A percentile compares a stretch with the other conserved stretches of the same genome.
Evolutionary conservation across 2,888 invertebrate genomes (phyloP).

Genomic region (Ceratothoa steindachneri): DNA sequence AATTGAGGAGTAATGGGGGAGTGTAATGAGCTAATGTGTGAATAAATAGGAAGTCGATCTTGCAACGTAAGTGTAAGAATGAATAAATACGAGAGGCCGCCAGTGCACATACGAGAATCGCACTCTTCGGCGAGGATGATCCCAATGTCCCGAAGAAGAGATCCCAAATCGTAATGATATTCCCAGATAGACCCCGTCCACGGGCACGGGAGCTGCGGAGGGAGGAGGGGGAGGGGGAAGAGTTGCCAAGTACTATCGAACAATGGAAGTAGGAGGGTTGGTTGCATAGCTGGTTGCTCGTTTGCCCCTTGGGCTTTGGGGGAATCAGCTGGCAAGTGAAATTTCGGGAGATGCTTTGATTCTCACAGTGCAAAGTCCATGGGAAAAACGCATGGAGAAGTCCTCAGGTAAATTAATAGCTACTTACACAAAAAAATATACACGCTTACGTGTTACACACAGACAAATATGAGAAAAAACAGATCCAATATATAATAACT

Average conservation of each 20-base stretch:
- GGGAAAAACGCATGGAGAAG: not conserved
- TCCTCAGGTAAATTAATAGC: not conserved
- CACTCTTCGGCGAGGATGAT: too few relatives aligned
- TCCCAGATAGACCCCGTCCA: not conserved
- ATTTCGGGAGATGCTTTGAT: not conserved
- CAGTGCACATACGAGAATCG: too few relatives aligned
- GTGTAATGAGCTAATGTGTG: too few relatives aligned
- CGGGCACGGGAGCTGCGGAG: not conserved
- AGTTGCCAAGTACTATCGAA: conserved; percentile 2
- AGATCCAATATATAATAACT: too few relatives aligned
- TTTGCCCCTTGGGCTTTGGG: not conserved
- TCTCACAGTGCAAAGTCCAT: not conserved
- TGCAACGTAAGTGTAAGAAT: too few relatives aligned
- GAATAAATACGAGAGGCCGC: too few relatives aligned
- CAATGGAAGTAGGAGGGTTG: too few relatives aligned
- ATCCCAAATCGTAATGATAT: not conserved
- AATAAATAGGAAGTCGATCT: too few relatives aligned
- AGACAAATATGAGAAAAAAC: not conserved
- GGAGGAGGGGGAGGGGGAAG: not conserved
- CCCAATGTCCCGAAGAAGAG: too few relatives aligned
- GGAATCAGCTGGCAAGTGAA: not conserved
- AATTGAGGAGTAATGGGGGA: too few relatives aligned
- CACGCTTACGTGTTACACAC: too few relatives aligned
- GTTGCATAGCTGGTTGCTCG: not conserved
- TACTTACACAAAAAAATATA: not conserved